Base-by-base conservation (phyloP, 2,113 vertebrate species). In the Campylomormyrus tamandua region DNA sequence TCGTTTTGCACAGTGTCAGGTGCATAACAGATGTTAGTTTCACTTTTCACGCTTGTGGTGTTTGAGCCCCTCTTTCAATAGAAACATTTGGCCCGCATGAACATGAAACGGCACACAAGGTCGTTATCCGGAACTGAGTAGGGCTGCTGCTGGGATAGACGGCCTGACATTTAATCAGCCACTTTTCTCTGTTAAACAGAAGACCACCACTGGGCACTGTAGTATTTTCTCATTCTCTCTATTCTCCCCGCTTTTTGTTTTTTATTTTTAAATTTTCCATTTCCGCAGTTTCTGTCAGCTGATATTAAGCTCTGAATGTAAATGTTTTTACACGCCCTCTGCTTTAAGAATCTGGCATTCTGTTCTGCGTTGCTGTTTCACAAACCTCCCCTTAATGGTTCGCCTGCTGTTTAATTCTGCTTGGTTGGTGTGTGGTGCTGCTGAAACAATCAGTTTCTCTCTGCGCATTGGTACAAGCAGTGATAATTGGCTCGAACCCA, bases 291-390 rank as follows among this genome's bases (percentile, higher is more conserved):
- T 50, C 24, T 56, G 52, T 48, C 48, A 24, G 15, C 45, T n/a
- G 49, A 50, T 84, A 84, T 42, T 87, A 10, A 48, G 19, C 45
- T 42, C 53, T 17, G 9, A 62, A 58, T 52, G 50, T 52, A 52
- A 62, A 24, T 58, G 13, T 48, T 31, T 39, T 42, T 27, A 46
- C 39, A 6, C 5, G n/a, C 56, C 35, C 3, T 8, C 58, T 19
- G 45, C 53, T 84, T 19, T 83, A 17, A 93, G 6, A 58, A 87
- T 89, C 50, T 91, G 70, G 45, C 24, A 52, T 13, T n/a, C 27
- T 56, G 17, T 80, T 6, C 13, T 2, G 5, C 17, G 35, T 42
- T 4, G 35, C 74, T 27, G 77, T 46, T 21, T 56, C 31, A 0
- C 74, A 31, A 31, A 24, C 27, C 8, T 35, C 15, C 11, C 27